These are phyloP conservation scores for Automeris io DNA, from an alignment of 2,888 invertebrate species.

Conservation along the genomic window DNA sequence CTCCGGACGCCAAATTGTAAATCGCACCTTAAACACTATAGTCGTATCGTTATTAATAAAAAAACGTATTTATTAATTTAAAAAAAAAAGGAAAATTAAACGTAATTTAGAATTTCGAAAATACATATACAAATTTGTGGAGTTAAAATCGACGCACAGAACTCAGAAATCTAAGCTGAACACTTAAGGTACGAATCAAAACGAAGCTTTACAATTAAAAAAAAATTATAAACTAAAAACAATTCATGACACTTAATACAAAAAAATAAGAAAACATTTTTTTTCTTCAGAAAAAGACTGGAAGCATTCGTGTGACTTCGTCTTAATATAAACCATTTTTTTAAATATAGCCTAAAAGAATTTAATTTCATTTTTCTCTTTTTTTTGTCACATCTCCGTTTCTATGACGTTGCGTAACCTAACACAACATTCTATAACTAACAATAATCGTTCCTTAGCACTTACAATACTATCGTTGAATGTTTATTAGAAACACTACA, in stretches of 20 bases:
- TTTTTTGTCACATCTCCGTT: constrained; percentile 40
- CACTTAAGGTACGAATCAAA: constrained; percentile 43
- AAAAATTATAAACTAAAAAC: constrained; percentile 59
- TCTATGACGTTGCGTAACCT: constrained; percentile 69
- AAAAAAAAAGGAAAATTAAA: constrained; percentile 18
- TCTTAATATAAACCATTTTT: constrained; percentile 44
- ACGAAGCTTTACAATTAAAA: constrained; percentile 58
- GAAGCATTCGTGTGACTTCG: constrained; percentile 64
- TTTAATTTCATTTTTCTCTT: constrained; percentile 30
- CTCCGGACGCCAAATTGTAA: constrained; percentile 57
- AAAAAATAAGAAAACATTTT: constrained; percentile 28
- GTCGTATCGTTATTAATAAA: constrained; percentile 20
- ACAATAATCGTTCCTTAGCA: constrained; percentile 43
- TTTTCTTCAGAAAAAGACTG: constrained; percentile 36
- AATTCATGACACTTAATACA: constrained; percentile 55
- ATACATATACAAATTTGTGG: constrained; percentile 44
- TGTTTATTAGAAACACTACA: neutral
- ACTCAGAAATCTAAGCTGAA: constrained; percentile 37
- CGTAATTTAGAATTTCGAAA: constrained; percentile 38
- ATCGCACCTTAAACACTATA: constrained; percentile 37
- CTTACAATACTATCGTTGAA: constrained; percentile 22
- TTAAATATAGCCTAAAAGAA: constrained; percentile 48
- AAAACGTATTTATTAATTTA: constrained; percentile 18
- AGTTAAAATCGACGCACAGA: constrained; percentile 32
- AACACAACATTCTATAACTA: constrained; percentile 53